These are phyloP conservation scores for Helicoverpa zea DNA, from an alignment of 1,140 invertebrate genomes.

Conservation along the genomic window DNA sequence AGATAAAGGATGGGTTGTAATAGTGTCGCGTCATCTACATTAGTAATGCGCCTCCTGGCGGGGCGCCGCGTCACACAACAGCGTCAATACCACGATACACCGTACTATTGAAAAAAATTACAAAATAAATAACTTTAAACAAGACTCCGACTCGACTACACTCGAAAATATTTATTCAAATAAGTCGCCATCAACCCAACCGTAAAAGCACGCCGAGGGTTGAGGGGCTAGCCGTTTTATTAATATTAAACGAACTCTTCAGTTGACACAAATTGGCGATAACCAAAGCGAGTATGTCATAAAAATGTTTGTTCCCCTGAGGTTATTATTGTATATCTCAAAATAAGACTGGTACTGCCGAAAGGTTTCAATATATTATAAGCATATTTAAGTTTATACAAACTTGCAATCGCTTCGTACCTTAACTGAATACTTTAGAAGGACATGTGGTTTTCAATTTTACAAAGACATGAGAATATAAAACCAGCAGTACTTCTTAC, in stretches of 20 bases:
- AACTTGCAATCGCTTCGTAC: constrained; percentile 19
- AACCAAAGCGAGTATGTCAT: constrained; percentile 76
- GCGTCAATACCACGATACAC: constrained; percentile 42
- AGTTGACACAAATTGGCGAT: constrained; percentile 84
- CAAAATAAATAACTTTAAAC: constrained; percentile 78
- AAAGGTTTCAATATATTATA: background rate
- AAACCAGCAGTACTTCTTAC: constrained; percentile 16
- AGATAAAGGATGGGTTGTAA: constrained; percentile 83
- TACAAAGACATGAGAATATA: constrained; percentile 6
- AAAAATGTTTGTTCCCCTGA: constrained; percentile 74
- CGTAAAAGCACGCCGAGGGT: constrained; percentile 81
- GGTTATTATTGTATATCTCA: constrained; percentile 63
- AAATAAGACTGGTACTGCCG: constrained; percentile 57
- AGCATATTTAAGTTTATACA: background rate
- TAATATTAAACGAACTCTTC: constrained; percentile 85
- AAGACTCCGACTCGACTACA: constrained; percentile 61
- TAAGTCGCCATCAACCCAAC: constrained; percentile 83
- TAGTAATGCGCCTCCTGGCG: constrained; percentile 76
- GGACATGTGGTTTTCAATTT: background rate
- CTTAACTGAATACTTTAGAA: constrained; percentile 13
- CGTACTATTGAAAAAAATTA: constrained; percentile 71
- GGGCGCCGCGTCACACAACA: constrained; percentile 65
- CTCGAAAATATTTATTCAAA: constrained; percentile 85
- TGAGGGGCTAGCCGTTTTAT: constrained; percentile 82
- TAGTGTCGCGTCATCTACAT: constrained; percentile 81